These are phyloP conservation scores for Ictalurus punctatus DNA, from an alignment of 2,113 vertebrate species.

Conservation along the genomic window DNA sequence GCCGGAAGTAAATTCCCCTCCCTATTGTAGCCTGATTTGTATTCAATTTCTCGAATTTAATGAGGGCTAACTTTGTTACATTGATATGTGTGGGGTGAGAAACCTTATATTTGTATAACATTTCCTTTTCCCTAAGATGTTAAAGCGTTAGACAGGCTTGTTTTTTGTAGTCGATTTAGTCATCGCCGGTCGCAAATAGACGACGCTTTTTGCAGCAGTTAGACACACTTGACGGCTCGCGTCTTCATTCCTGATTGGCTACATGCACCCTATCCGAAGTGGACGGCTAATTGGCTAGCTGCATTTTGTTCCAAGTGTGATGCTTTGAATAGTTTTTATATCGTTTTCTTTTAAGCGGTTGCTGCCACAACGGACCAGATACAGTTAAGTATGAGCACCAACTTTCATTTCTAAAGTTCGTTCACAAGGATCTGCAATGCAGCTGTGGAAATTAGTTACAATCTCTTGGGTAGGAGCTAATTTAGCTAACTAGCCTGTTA, in stretches of 20 bases:
- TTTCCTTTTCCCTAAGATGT: background rate
- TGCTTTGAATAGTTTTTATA: constrained; percentile 18
- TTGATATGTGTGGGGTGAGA: no score
- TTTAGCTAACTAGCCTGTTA: constrained; percentile 12
- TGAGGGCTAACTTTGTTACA: background rate
- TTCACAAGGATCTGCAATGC: background rate
- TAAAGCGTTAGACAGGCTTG: background rate
- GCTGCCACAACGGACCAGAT: background rate
- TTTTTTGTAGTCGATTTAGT: background rate
- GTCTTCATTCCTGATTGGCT: constrained; percentile 58
- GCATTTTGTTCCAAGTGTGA: constrained; percentile 61
- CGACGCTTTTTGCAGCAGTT: constrained; percentile 38
- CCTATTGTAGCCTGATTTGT: background rate
- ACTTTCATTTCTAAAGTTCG: background rate
- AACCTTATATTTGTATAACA: background rate
- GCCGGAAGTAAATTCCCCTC: constrained; percentile 7
- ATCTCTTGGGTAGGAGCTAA: background rate
- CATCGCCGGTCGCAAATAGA: background rate
- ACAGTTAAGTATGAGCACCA: constrained; percentile 5
- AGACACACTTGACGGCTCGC: constrained; percentile 58
- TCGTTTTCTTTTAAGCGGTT: background rate
- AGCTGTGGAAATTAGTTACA: background rate
- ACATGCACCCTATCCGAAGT: constrained; percentile 13
- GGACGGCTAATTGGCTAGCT: constrained; percentile 40
- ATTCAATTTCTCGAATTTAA: background rate